These are phyloP conservation scores for Anser brachyrhynchus DNA, from an alignment of 2,113 vertebrate genomes.

Conservation along the genomic window DNA sequence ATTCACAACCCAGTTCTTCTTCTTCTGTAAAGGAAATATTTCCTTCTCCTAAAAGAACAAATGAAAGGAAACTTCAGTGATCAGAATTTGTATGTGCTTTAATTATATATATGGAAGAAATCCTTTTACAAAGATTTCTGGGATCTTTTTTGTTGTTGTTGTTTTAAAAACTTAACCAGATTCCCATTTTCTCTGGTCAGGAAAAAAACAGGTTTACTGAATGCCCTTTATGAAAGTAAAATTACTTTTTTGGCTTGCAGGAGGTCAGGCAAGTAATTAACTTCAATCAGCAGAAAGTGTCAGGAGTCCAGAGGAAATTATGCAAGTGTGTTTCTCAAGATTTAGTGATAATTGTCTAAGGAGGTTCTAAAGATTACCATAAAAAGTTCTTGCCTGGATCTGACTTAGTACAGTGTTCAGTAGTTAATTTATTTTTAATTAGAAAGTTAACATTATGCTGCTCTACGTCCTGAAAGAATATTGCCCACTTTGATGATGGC, in stretches of 20 bases:
- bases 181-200: constrained; percentile 10
- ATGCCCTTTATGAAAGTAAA: constrained; percentile 22
- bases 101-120: not conserved
- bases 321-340: constrained; percentile 35
- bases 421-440: constrained; percentile 45
- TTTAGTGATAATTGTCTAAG: constrained; percentile 58
- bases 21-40: not conserved
- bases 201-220: constrained; percentile 23
- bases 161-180: not conserved
- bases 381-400: not conserved
- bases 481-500: not conserved
- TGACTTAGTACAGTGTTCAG: not conserved
- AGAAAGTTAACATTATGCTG: not conserved
- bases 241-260: not conserved
- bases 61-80: not conserved
- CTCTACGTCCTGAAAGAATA: not conserved
- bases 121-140: not conserved
- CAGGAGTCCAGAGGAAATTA: constrained; percentile 43
- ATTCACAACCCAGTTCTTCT: not conserved
- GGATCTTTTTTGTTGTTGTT: not conserved
- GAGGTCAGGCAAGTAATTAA: constrained; percentile 63
- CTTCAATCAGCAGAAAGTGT: constrained; percentile 62
- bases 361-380: constrained; percentile 10
- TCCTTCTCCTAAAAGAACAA: not conserved
- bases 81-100: not conserved